phyloP scores from a whole-genome alignment of 2,797 vertebrate genomes.

The Knipowitschia caucasica region DNA sequence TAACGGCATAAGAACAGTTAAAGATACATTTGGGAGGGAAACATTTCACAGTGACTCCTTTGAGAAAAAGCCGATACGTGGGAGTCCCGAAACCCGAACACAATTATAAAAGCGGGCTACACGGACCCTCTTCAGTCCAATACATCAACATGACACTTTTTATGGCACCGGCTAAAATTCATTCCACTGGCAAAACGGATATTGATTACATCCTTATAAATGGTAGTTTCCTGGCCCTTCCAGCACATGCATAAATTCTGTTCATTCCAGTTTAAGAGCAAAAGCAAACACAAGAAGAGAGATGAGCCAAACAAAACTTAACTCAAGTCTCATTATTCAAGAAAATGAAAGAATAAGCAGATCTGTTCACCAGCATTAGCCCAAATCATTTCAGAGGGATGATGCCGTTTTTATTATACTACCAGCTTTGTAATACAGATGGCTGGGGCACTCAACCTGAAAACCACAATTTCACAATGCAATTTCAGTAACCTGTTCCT shows the following conservation, averaged over 20 bases:
- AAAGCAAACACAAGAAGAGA: slow-evolving; percentile 7
- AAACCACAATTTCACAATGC: too few relatives aligned
- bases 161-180: slow-evolving; percentile 46
- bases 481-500: too few relatives aligned
- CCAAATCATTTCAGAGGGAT: too few relatives aligned
- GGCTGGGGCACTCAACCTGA: too few relatives aligned
- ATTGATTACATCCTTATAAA: slow-evolving; percentile 59
- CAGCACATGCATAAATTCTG: slow-evolving; percentile 14
- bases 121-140: slow-evolving; percentile 32
- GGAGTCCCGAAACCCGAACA: slow-evolving; percentile 54
- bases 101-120: slow-evolving; percentile 50
- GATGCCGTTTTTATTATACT: too few relatives aligned
- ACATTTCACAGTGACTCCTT: slow-evolving; percentile 15
- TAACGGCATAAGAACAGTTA: too few relatives aligned
- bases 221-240: slow-evolving; percentile 24
- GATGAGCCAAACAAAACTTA: slow-evolving; percentile 3
- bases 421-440: too few relatives aligned
- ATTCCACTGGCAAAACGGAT: slow-evolving; percentile 36
- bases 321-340: neutral
- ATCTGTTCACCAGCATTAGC: too few relatives aligned
- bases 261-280: slow-evolving; percentile 9
- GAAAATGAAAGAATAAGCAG: neutral
- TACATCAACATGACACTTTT: slow-evolving; percentile 56
- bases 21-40: neutral
- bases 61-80: slow-evolving; percentile 34